Conservation (phyloP, 2,888 invertebrate species). For the Synanthedon tipuliformis region DNA sequence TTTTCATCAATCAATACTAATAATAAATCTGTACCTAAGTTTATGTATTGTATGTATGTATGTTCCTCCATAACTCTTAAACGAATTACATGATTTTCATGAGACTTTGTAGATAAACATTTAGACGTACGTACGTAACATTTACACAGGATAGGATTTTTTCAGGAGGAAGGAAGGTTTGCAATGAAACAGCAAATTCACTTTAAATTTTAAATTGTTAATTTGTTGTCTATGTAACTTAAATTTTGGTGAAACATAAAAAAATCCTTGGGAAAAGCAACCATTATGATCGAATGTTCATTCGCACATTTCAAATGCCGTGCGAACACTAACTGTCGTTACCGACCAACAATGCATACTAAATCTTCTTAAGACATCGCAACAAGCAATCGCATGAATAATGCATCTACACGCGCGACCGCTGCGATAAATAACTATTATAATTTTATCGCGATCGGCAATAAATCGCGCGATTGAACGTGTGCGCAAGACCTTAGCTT, state of each 20-base stretch:
- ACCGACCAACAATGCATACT: constrained; percentile 32
- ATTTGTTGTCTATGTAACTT: too few species aligned
- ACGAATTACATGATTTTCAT: too few species aligned
- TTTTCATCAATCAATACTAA: too few species aligned
- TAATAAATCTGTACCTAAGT: too few species aligned
- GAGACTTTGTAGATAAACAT: too few species aligned
- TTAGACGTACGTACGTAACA: too few species aligned
- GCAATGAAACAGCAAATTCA: too few species aligned
- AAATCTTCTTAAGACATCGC: constrained; percentile 38
- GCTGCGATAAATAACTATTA: constrained; percentile 60
- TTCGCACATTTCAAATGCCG: not conserved
- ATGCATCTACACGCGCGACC: constrained; percentile 47
- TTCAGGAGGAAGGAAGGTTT: too few species aligned
- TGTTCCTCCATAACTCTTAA: too few species aligned
- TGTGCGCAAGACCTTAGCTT: constrained; percentile 23
- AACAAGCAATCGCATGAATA: constrained; percentile 46
- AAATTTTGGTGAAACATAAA: not conserved
- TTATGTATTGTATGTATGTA: too few species aligned
- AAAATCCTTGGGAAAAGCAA: not conserved
- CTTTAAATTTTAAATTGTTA: too few species aligned
- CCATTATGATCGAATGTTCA: not conserved
- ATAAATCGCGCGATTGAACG: constrained; percentile 40
- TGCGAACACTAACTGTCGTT: not conserved
- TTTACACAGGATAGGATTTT: too few species aligned
- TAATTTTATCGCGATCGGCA: constrained; percentile 59